These are phyloP conservation scores for Platynereis dumerilii DNA, from an alignment of 2,888 invertebrate genomes.

Conservation along the genomic window DNA sequence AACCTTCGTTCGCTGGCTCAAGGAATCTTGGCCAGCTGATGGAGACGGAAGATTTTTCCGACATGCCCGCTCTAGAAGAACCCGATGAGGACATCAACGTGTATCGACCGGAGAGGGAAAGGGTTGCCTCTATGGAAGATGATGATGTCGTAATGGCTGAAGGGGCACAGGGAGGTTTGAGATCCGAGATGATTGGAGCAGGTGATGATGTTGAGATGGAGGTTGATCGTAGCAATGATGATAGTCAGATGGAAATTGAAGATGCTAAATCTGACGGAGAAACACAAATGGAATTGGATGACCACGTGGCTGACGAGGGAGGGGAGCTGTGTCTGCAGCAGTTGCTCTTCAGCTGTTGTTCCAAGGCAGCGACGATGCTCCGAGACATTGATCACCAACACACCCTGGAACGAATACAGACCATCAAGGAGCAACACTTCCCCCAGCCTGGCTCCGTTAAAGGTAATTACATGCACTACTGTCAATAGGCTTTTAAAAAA, in stretches of 20 bases:
- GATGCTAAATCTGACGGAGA: neutral
- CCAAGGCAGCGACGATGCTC: slow-evolving; percentile 47
- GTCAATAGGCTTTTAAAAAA: no score
- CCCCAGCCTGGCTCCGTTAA: no score
- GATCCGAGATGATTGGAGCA: no score
- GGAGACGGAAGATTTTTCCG: neutral
- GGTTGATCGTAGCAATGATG: no score
- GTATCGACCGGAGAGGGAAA: neutral
- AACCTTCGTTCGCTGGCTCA: neutral
- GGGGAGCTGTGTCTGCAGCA: neutral
- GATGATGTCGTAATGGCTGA: no score
- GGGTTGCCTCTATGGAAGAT: no score
- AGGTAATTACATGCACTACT: no score
- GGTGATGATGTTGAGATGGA: no score
- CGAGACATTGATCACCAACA: slow-evolving; percentile 35
- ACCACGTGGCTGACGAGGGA: neutral
- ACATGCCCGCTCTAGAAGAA: slow-evolving; percentile 1
- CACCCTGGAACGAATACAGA: no score
- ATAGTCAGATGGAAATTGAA: no score
- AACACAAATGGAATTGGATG: slow-evolving; percentile 6
- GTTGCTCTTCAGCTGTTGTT: slow-evolving; percentile 43
- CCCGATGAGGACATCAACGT: neutral
- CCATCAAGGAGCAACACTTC: no score
- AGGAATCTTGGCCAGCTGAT: slow-evolving; percentile 1
- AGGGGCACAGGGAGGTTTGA: no score